Evolutionary conservation across 1,140 invertebrate species (phyloP).

Genomic region (Eueides isabella): DNA sequence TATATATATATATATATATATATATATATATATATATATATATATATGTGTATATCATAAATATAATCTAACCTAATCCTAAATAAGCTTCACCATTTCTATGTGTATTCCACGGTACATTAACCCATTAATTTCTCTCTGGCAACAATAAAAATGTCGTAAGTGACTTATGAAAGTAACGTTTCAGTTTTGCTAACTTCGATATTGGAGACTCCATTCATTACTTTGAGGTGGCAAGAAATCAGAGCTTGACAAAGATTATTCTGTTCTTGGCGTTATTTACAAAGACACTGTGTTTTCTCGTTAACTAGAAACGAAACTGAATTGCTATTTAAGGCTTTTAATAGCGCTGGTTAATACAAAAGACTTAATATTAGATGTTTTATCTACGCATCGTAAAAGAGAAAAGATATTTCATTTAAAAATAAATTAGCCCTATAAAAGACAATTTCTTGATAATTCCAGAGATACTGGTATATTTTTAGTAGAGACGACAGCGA

Average conservation of each 20-base stretch:
- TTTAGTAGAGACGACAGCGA: not conserved
- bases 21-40: too few relatives aligned
- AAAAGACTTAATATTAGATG: too few relatives aligned
- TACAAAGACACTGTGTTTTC: not conserved
- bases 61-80: not conserved
- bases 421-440: not conserved
- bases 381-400: too few relatives aligned
- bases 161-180: slow-evolving; percentile 20
- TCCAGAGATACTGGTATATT: not conserved
- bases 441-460: too few relatives aligned
- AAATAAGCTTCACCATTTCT: not conserved
- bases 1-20: too few relatives aligned
- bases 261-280: not conserved
- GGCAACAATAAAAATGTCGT: slow-evolving; percentile 25
- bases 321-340: not conserved
- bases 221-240: slow-evolving; percentile 6
- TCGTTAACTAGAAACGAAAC: not conserved
- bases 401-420: too few relatives aligned
- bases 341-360: not conserved
- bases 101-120: slow-evolving; percentile 15
- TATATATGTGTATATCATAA: too few relatives aligned
- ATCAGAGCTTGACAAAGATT: not conserved
- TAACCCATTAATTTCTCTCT: slow-evolving; percentile 27
- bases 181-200: slow-evolving; percentile 1
- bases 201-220: not conserved